Evolutionary conservation across 2,113 vertebrate species (phyloP).

Genomic region (Hippocampus mohnikei): DNA sequence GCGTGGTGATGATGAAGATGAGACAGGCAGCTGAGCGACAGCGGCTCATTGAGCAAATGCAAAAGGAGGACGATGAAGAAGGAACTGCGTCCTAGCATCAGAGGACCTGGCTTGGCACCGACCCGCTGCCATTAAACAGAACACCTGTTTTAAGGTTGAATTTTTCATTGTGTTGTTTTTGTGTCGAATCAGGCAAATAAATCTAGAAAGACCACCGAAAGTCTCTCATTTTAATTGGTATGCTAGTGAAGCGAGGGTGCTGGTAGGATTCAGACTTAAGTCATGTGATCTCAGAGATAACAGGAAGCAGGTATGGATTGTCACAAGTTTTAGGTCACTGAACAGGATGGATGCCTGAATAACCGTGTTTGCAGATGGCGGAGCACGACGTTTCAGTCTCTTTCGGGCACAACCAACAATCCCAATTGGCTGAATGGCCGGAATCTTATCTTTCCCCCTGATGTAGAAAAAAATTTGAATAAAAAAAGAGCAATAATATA

Average conservation of each 20-base stretch:
- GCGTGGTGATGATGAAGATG: constrained; percentile 94
- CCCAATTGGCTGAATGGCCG: not conserved
- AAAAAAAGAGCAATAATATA: not conserved
- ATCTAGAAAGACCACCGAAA: constrained; percentile 17
- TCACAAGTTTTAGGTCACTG: not conserved
- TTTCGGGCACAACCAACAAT: not conserved
- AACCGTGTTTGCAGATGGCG: not conserved
- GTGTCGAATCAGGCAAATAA: constrained; percentile 39
- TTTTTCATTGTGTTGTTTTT: constrained; percentile 15
- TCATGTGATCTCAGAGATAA: constrained; percentile 5
- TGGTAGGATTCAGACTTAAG: constrained; percentile 9
- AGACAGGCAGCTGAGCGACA: constrained; percentile 92
- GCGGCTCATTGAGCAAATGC: constrained; percentile 85
- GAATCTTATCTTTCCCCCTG: not conserved
- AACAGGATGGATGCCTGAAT: not conserved
- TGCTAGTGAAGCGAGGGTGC: constrained; percentile 11
- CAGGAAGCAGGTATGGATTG: not conserved
- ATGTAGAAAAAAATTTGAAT: not conserved
- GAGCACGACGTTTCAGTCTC: not conserved
- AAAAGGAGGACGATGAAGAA: constrained; percentile 80
- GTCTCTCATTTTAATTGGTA: constrained; percentile 2
- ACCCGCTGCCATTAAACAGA: not conserved
- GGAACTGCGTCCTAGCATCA: constrained; percentile 54
- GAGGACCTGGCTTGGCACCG: constrained; percentile 1
- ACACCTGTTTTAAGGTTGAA: constrained; percentile 39